These are phyloP conservation scores for Cryptotermes secundus DNA, from an alignment of 1,140 invertebrate genomes.

Conservation along the genomic window DNA sequence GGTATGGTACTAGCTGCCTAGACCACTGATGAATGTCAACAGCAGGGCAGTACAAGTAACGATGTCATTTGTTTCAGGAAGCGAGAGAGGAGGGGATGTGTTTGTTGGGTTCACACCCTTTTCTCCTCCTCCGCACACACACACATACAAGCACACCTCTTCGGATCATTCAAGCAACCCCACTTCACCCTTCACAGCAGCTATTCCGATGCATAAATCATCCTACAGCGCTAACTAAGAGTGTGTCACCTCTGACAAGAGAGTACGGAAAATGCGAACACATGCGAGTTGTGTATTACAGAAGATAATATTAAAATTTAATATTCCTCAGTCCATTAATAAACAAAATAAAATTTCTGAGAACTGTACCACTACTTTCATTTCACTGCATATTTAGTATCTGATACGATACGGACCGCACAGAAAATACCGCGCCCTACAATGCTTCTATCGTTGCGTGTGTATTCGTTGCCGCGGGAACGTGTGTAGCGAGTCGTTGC, in stretches of 20 bases:
- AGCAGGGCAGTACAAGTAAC: background rate
- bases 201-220: background rate
- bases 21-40: constrained; percentile 26
- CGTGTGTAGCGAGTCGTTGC: too few relatives aligned
- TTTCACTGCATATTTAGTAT: too few relatives aligned
- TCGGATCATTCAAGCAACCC: background rate
- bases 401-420: too few relatives aligned
- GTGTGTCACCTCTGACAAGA: too few relatives aligned
- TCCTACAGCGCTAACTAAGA: background rate
- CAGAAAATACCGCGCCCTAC: too few relatives aligned
- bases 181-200: background rate
- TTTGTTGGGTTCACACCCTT: constrained; percentile 15
- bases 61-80: constrained; percentile 28
- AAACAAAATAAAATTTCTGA: too few relatives aligned
- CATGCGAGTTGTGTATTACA: too few relatives aligned
- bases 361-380: too few relatives aligned
- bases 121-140: background rate
- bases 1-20: background rate
- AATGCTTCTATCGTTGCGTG: too few relatives aligned
- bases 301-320: too few relatives aligned
- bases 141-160: background rate
- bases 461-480: too few relatives aligned
- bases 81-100: background rate
- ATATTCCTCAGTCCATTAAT: too few relatives aligned
- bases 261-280: background rate